Evolutionary conservation across 2,797 vertebrate genomes (phyloP), one percentile per base, ranked within the genome.

Genomic region (Urocyon cinereoargenteus): DNA sequence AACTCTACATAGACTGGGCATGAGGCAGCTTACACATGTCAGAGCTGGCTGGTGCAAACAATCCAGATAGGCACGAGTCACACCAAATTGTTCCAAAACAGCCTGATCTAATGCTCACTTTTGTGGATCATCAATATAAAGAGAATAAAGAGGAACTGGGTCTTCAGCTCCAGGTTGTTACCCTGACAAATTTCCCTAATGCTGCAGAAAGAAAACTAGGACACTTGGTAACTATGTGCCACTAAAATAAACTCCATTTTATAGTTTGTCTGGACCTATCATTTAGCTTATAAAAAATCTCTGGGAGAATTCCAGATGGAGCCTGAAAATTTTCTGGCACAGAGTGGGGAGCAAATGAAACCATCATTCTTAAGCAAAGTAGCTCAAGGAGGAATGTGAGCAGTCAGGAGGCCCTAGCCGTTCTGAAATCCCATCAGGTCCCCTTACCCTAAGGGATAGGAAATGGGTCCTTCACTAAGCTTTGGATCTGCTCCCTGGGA

Each of bases 221-320:
- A n/a, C 36, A 24, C 57, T 68, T 78, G 36, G 22, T 49, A 86
- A 92, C 6, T 26, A 7, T 55, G 13, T 78, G 18, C 55, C 73
- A 78, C 78, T 91, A 77, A 91, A 72, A 66, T 59, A 91, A 78
- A 22, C 18, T 19, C 28, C 24, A 53, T 57, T 85, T 68, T 34
- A 18, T 49, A 73, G 14, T 40, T 86, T 64, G 14, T 68, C 18
- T 55, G 22, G 55, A 34, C 16, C 24, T 82, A 34, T 45, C 77
- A 61, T 78, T 78, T 86, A 79, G 55, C 31, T 94, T 61, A 21
- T 96, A 68, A 85, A 40, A 79, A 28, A 64, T 73, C n/a, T 78
- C 73, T 36, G 34, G 40, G 40, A 57, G 81, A 73, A 81, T 62
- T 92, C 82, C 49, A 84, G 22, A 86, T 66, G 34, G 34, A 28